Conservation (phyloP, 2,113 vertebrate genomes). For the Dolichotis patagonum region DNA sequence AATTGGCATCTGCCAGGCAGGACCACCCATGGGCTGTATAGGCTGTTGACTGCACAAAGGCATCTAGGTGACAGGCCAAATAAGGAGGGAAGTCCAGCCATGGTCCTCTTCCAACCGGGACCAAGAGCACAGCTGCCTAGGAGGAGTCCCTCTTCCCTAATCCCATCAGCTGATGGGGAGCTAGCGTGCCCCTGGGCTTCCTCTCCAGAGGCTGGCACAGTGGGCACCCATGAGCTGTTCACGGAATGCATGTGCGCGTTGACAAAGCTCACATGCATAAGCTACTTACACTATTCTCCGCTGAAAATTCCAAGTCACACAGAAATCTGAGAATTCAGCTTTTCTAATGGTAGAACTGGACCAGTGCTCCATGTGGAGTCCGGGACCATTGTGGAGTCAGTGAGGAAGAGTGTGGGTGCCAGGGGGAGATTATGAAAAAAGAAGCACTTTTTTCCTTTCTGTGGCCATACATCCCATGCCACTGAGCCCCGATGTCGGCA, state of each 20-base stretch:
- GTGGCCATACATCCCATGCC: background rate
- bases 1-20: background rate
- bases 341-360: background rate
- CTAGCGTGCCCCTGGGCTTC: no score
- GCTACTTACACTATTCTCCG: background rate
- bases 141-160: background rate
- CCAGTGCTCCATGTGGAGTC: background rate
- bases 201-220: background rate
- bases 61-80: background rate
- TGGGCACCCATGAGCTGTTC: background rate
- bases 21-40: rapidly evolving
- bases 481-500: background rate
- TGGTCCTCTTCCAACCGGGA: background rate
- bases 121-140: background rate
- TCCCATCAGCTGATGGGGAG: no score
- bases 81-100: rapidly evolving
- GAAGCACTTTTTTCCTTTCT: background rate
- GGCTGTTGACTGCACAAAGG: background rate
- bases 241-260: background rate
- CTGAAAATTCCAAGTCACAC: background rate
- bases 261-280: background rate
- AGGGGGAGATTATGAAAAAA: background rate
- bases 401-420: background rate
- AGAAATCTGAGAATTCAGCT: background rate
- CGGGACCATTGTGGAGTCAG: background rate